Evolutionary conservation across 2,888 invertebrate species (phyloP).

Genomic region (Drosophila rellima): DNA sequence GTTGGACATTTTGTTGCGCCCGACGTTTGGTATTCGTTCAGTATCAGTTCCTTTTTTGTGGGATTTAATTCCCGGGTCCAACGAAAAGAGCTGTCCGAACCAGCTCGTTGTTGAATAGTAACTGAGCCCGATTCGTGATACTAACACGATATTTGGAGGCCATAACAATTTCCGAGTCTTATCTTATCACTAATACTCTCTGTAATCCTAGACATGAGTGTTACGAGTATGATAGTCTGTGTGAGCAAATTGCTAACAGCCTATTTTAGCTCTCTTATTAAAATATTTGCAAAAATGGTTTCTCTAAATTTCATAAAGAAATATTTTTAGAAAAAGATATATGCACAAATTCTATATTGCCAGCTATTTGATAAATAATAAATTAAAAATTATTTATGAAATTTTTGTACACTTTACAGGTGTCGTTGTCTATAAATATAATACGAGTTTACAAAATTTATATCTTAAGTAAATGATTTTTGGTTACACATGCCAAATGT

Average conservation of each 20-base stretch:
- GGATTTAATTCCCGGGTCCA: background rate
- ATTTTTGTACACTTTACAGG: background rate
- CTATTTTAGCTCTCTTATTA: background rate
- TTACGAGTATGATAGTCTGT: conserved; percentile 3
- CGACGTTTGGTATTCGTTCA: background rate
- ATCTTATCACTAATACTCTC: conserved; percentile 43
- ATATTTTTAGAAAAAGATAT: background rate
- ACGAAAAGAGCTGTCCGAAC: conserved; percentile 40
- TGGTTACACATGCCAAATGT: conserved; percentile 37
- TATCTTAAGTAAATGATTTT: background rate
- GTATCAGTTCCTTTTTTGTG: background rate
- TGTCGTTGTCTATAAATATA: background rate
- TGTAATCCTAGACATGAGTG: conserved; percentile 33
- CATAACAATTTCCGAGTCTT: conserved; percentile 21
- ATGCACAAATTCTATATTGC: background rate
- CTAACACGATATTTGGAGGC: conserved; percentile 22
- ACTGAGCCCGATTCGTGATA: conserved; percentile 45
- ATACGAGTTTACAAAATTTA: background rate
- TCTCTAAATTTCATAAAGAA: background rate
- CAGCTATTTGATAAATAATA: background rate
- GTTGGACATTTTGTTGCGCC: conserved; percentile 67
- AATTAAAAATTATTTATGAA: background rate
- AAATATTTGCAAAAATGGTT: background rate
- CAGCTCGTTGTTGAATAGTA: conserved; percentile 47
- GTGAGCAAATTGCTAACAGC: background rate